A percentile compares a stretch with the other conserved stretches of the same genome.
Conservation (phyloP, 2,797 vertebrate species). For the Potorous gilbertii region DNA sequence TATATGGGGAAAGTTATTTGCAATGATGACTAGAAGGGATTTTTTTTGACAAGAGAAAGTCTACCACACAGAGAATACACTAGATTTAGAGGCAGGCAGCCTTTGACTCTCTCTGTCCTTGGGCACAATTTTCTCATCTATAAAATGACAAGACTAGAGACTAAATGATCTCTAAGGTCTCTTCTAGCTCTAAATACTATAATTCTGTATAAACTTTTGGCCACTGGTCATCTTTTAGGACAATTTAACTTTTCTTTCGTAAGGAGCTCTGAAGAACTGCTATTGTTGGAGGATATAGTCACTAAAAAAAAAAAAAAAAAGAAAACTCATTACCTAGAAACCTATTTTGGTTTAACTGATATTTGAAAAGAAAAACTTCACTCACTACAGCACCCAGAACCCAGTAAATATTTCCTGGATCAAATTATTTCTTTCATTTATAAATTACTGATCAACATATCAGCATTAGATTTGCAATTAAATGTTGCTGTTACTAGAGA, state of each 20-base stretch:
- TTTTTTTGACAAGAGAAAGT: neutral
- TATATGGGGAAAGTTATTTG: conserved; percentile 43
- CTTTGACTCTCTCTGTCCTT: neutral
- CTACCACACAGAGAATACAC: neutral
- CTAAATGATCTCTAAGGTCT: neutral
- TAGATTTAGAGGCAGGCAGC: neutral
- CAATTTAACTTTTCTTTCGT: neutral
- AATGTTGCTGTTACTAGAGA: neutral
- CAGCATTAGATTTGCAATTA: conserved; percentile 73
- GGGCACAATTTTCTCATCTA: neutral
- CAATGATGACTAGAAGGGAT: neutral
- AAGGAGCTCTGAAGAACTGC: neutral
- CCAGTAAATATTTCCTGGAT: conserved; percentile 20
- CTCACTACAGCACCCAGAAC: neutral
- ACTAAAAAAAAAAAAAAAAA: conserved; percentile 47
- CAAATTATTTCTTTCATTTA: conserved; percentile 54
- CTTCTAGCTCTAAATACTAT: neutral
- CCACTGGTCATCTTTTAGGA: conserved; percentile 9
- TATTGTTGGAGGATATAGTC: conserved; percentile 4
- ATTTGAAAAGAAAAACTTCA: conserved; percentile 46
- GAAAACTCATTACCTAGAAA: neutral
- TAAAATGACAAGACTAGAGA: neutral
- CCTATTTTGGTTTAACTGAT: conserved; percentile 47
- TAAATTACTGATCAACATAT: conserved; percentile 38
- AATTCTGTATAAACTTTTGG: neutral